Conservation (phyloP, 2,113 vertebrate species). For the human region GRCh38 chrX:109443001-109443500, state of each 20-base stretch:
- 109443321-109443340: background rate
- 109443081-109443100: conserved; percentile 62
- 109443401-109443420: conserved; percentile 30
- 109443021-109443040: conserved; percentile 65
- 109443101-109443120: conserved; percentile 63
- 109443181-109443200: conserved; percentile 52
- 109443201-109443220: conserved; percentile 41
- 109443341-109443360: background rate
- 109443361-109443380: too few species aligned
- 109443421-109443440: background rate
- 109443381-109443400: background rate
- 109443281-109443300: background rate
- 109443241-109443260: conserved; percentile 29
- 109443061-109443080: conserved; percentile 67
- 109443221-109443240: conserved; percentile 38
- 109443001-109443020: conserved; percentile 66
- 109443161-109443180: conserved; percentile 45
- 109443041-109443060: conserved; percentile 65
- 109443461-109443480: conserved; percentile 36
- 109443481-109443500: background rate
- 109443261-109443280: background rate
- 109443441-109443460: conserved; percentile 14
- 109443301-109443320: too few species aligned
- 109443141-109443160: conserved; percentile 63
- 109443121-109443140: conserved; percentile 62